phyloP scores from a whole-genome alignment of 2,113 vertebrate genomes.

The Turdus rufiventris region DNA sequence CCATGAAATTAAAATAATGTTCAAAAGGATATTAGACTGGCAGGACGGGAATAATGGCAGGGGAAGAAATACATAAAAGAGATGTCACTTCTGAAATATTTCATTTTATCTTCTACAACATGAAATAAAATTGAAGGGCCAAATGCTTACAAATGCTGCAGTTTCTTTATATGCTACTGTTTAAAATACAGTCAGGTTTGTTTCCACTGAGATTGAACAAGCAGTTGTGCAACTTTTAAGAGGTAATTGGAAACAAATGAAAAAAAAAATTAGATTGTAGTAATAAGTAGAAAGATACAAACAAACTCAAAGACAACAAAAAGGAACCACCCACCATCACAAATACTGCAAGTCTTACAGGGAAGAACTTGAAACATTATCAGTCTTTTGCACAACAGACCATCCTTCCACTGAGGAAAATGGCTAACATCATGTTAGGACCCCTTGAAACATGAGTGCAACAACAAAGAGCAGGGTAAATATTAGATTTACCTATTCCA shows the following conservation, averaged over 20 bases:
- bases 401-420: background rate
- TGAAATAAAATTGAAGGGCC: background rate
- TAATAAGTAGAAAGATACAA: background rate
- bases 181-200: background rate
- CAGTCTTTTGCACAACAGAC: background rate
- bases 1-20: background rate
- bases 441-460: background rate
- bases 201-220: background rate
- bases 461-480: background rate
- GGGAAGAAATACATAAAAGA: background rate
- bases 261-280: background rate
- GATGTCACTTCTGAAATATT: background rate
- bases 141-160: background rate
- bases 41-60: background rate
- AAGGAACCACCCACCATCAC: background rate
- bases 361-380: background rate
- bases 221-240: accelerated
- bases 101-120: background rate
- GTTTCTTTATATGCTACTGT: background rate
- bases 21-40: background rate
- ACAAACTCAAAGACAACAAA: background rate
- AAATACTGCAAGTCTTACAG: background rate
- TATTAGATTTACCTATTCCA: background rate
- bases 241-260: background rate
- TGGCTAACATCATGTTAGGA: background rate